Evolutionary conservation across 2,113 vertebrate genomes (phyloP).

Genomic region (Oncorhynchus gorbuscha): DNA sequence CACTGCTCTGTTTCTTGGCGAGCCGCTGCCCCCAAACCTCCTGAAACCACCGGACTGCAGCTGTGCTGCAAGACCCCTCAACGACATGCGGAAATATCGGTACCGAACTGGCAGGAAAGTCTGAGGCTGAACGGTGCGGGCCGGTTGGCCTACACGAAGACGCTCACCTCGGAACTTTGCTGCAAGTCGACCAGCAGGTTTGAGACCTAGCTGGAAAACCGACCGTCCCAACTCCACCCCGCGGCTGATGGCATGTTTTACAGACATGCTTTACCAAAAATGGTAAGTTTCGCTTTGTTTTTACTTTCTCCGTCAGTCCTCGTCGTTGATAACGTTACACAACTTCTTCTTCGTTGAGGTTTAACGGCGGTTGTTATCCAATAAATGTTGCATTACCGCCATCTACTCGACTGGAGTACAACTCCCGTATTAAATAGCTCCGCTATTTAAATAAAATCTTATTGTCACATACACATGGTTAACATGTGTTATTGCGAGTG

Average conservation of each 20-base stretch:
- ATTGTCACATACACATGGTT: no score
- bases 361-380: no score
- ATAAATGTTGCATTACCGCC: no score
- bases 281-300: not conserved
- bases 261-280: constrained; percentile 71
- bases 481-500: no score
- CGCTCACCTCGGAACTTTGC: constrained; percentile 63
- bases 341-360: no score
- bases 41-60: constrained; percentile 67
- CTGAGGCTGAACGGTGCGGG: constrained; percentile 65
- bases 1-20: constrained; percentile 74
- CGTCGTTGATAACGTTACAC: not conserved
- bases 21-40: constrained; percentile 50
- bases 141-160: constrained; percentile 51
- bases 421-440: no score
- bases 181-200: constrained; percentile 64
- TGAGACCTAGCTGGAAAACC: constrained; percentile 70
- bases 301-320: not conserved
- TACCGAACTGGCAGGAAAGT: constrained; percentile 76
- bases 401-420: no score
- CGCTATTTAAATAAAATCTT: no score
- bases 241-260: constrained; percentile 75
- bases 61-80: constrained; percentile 77
- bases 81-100: constrained; percentile 77
- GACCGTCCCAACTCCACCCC: constrained; percentile 78